These are phyloP conservation scores for Erpobdella octoculata DNA, from an alignment of 2,888 invertebrate species.

Conservation along the genomic window DNA sequence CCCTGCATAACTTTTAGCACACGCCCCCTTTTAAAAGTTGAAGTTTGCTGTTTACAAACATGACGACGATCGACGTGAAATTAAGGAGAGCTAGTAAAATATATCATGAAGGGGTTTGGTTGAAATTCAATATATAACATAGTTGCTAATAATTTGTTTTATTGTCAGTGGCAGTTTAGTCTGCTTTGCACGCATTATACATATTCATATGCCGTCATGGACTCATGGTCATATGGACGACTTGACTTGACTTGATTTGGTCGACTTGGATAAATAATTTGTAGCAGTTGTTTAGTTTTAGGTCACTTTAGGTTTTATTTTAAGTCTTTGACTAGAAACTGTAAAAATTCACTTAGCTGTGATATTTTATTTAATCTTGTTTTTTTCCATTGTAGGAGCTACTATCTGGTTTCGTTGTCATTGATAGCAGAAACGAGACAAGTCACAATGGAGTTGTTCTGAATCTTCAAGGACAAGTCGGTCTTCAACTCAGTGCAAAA, in stretches of 20 bases:
- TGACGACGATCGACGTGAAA: slow-evolving; percentile 34
- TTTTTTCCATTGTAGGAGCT: slow-evolving; percentile 62
- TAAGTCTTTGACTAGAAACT: no score
- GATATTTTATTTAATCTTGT: slow-evolving; percentile 13
- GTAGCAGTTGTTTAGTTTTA: no score
- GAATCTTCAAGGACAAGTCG: slow-evolving; percentile 73
- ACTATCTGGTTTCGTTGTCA: slow-evolving; percentile 71
- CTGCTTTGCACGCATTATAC: no score
- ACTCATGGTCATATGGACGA: no score
- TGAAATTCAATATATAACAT: background rate
- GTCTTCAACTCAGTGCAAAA: slow-evolving; percentile 79
- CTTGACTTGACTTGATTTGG: no score
- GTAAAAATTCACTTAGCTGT: no score
- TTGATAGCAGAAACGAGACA: slow-evolving; percentile 63
- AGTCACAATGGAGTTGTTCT: slow-evolving; percentile 86
- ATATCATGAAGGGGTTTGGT: slow-evolving; percentile 34
- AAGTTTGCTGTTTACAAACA: slow-evolving; percentile 1
- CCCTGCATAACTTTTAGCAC: no score
- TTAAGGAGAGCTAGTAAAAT: slow-evolving; percentile 36
- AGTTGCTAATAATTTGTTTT: no score
- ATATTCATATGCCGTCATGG: no score
- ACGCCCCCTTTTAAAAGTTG: background rate
- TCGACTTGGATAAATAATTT: no score
- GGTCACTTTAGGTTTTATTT: no score
- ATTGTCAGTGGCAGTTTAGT: no score